phyloP scores from a whole-genome alignment of 2,888 invertebrate species.

The Amphipoea oculea region DNA sequence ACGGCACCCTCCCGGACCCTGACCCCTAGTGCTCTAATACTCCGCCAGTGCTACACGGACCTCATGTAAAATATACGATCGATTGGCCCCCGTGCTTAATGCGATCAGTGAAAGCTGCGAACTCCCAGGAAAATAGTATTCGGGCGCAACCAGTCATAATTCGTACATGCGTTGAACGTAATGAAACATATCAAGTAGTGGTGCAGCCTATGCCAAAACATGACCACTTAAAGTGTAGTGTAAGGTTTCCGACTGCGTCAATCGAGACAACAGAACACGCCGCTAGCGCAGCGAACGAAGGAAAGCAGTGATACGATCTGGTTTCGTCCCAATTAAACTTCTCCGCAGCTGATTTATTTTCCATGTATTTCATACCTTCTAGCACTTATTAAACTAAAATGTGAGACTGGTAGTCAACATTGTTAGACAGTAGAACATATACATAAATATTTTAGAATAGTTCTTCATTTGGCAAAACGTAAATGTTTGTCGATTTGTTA shows the following conservation, averaged over 20 bases:
- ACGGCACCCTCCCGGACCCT: slow-evolving; percentile 74
- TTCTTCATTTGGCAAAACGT: slow-evolving; percentile 85
- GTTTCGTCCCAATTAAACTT: slow-evolving; percentile 86
- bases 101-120: slow-evolving; percentile 85
- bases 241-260: slow-evolving; percentile 81
- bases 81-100: slow-evolving; percentile 78
- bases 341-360: slow-evolving; percentile 86
- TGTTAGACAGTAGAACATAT: slow-evolving; percentile 89
- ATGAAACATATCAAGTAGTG: slow-evolving; percentile 90
- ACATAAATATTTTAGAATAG: slow-evolving; percentile 87
- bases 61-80: slow-evolving; percentile 77
- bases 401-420: slow-evolving; percentile 91
- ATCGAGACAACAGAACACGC: slow-evolving; percentile 65
- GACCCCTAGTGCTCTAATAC: slow-evolving; percentile 77
- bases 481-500: slow-evolving; percentile 84
- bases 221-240: slow-evolving; percentile 88
- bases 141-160: slow-evolving; percentile 87
- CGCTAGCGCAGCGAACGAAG: slow-evolving; percentile 72
- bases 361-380: slow-evolving; percentile 87
- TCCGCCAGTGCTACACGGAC: slow-evolving; percentile 81
- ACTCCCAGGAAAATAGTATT: slow-evolving; percentile 78
- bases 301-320: slow-evolving; percentile 81
- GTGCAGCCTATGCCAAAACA: slow-evolving; percentile 85
- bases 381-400: slow-evolving; percentile 90
- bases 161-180: slow-evolving; percentile 83